Evolutionary conservation across 2,888 invertebrate genomes (phyloP).

Genomic region (Pemphredon lugubris): DNA sequence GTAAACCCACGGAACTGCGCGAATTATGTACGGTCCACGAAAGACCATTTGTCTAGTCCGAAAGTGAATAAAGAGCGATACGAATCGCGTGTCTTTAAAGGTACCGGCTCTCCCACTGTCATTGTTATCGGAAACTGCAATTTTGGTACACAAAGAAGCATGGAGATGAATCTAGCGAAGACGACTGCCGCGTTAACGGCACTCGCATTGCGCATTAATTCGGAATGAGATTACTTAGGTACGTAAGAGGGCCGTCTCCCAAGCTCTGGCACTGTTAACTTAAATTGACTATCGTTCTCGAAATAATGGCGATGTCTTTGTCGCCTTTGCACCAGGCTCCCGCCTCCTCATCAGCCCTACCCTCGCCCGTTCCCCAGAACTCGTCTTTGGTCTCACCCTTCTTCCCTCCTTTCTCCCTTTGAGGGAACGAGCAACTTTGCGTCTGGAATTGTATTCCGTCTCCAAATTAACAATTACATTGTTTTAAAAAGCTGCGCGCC

Average conservation of each 20-base stretch:
- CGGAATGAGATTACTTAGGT: slow-evolving; percentile 68
- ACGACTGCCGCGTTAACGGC: slow-evolving; percentile 50
- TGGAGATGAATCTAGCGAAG: slow-evolving; percentile 55
- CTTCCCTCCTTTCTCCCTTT: slow-evolving; percentile 41
- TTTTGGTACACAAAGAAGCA: slow-evolving; percentile 60
- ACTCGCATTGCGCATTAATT: slow-evolving; percentile 67
- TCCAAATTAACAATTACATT: slow-evolving; percentile 72
- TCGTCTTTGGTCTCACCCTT: slow-evolving; percentile 39
- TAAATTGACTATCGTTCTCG: slow-evolving; percentile 73
- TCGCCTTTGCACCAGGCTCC: slow-evolving; percentile 56
- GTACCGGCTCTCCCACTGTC: slow-evolving; percentile 14
- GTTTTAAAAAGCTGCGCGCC: slow-evolving; percentile 68
- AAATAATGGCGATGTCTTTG: slow-evolving; percentile 67
- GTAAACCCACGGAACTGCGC: slow-evolving; percentile 10
- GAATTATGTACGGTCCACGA: slow-evolving; percentile 8
- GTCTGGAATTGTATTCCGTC: slow-evolving; percentile 66
- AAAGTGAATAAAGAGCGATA: slow-evolving; percentile 24
- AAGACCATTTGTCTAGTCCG: slow-evolving; percentile 25
- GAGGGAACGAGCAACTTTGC: slow-evolving; percentile 59
- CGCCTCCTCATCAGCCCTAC: slow-evolving; percentile 52
- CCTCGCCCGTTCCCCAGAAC: slow-evolving; percentile 35
- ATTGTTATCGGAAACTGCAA: slow-evolving; percentile 60
- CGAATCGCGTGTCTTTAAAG: slow-evolving; percentile 29
- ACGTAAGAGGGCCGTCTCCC: slow-evolving; percentile 61
- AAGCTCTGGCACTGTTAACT: slow-evolving; percentile 64